A percentile compares a stretch with the other conserved stretches of the same genome.
Evolutionary conservation across 2,113 vertebrate species (phyloP).

Genomic region (Tachysurus vachellii): DNA sequence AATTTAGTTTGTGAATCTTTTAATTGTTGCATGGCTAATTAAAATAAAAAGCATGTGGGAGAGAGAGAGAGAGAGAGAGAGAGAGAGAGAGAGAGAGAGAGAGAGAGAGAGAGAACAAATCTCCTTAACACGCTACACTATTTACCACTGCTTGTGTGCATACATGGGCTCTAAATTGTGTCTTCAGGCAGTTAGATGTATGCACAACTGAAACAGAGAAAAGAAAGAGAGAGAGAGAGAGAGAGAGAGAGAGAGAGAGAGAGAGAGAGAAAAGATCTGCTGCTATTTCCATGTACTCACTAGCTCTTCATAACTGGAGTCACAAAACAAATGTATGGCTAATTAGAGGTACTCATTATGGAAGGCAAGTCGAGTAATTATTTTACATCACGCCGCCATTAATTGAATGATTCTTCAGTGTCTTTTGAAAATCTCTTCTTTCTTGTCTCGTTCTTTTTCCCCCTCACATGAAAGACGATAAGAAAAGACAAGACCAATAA

Average conservation of each 20-base stretch:
- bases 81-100: constrained; percentile 66
- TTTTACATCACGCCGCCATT: constrained; percentile 98
- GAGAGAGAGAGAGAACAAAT: constrained; percentile 82
- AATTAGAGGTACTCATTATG: constrained; percentile 99
- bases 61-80: constrained; percentile 69
- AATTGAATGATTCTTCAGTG: constrained; percentile 98
- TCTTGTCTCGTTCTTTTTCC: constrained; percentile 18
- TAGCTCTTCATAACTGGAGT: constrained; percentile 90
- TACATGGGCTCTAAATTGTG: constrained; percentile 92
- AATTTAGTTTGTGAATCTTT: constrained; percentile 99
- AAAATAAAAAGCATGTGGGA: constrained; percentile 78
- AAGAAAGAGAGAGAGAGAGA: neutral
- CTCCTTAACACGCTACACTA: constrained; percentile 91
- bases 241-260: neutral
- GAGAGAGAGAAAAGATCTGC: constrained; percentile 71
- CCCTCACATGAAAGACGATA: constrained; percentile 63
- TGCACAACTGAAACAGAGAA: constrained; percentile 43
- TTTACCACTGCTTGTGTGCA: constrained; percentile 92
- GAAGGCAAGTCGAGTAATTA: constrained; percentile 95
- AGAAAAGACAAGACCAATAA: constrained; percentile 60
- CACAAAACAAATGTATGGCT: constrained; percentile 98
- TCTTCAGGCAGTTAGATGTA: constrained; percentile 87
- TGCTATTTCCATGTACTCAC: constrained; percentile 84
- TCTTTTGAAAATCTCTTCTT: constrained; percentile 71
- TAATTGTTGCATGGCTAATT: constrained; percentile 99